A percentile compares a stretch with the other conserved stretches of the same genome.
Conservation (phyloP, 2,888 invertebrate genomes). For the Palloptera scutellata region DNA sequence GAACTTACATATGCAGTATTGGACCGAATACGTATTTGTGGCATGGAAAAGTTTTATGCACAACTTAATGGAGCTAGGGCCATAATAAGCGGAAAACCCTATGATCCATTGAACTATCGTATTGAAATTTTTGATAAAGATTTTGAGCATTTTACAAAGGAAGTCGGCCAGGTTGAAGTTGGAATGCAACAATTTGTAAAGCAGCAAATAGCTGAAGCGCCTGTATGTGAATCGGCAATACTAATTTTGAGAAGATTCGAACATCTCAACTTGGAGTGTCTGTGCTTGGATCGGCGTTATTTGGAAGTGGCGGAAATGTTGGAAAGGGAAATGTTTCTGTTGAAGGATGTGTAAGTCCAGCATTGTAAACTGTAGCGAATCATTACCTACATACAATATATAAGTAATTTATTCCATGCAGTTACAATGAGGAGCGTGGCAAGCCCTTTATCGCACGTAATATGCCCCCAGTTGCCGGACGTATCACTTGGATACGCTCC, state of each 20-base stretch:
- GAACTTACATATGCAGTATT: constrained; percentile 78
- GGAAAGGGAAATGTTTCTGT: constrained; percentile 73
- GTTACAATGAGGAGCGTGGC: constrained; percentile 80
- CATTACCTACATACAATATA: neutral
- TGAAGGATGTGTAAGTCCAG: constrained; percentile 70
- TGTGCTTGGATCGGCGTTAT: constrained; percentile 79
- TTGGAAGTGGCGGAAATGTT: constrained; percentile 74
- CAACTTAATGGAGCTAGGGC: constrained; percentile 74
- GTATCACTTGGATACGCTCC: constrained; percentile 85
- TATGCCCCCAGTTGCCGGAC: constrained; percentile 81
- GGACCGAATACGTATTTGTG: constrained; percentile 80
- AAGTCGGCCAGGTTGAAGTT: constrained; percentile 75
- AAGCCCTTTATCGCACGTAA: constrained; percentile 77
- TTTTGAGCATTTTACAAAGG: constrained; percentile 75
- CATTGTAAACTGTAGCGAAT: neutral
- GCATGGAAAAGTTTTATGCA: constrained; percentile 76
- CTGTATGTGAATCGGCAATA: constrained; percentile 66
- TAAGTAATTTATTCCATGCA: constrained; percentile 40
- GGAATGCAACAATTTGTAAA: constrained; percentile 78
- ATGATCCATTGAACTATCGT: constrained; percentile 83
- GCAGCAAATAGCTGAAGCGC: constrained; percentile 63
- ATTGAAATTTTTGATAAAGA: constrained; percentile 79
- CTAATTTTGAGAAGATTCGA: constrained; percentile 71
- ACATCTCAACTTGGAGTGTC: constrained; percentile 74
- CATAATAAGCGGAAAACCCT: constrained; percentile 74